A percentile compares a stretch with the other conserved stretches of the same genome.
Conservation (phyloP, 2,888 invertebrate species). For the Reticulitermes lucifugus region DNA sequence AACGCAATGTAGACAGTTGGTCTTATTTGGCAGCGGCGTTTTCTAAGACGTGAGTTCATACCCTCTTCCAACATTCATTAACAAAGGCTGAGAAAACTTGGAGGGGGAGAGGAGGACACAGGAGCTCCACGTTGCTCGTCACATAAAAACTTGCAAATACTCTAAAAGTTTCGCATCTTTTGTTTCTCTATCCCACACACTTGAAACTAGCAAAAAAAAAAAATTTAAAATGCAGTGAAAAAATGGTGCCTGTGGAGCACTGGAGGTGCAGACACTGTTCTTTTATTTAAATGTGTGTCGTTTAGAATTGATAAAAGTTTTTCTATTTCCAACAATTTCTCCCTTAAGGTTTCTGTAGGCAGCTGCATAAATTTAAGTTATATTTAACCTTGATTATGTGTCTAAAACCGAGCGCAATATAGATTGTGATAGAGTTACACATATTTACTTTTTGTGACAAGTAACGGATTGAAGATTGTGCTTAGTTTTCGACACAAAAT, state of each 20-base stretch:
- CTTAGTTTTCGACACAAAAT: too few relatives aligned
- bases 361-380: too few relatives aligned
- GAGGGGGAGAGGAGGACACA: background rate
- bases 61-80: conserved; percentile 4
- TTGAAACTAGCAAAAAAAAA: background rate
- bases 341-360: background rate
- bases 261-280: background rate
- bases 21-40: background rate
- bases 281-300: background rate
- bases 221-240: background rate
- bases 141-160: background rate
- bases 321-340: conserved; percentile 10
- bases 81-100: background rate
- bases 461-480: too few relatives aligned
- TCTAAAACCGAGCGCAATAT: too few relatives aligned
- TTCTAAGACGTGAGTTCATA: background rate
- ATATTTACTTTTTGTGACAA: too few relatives aligned
- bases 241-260: background rate
- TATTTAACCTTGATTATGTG: too few relatives aligned
- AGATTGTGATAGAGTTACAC: too few relatives aligned
- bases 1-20: background rate
- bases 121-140: background rate
- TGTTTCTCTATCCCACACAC: background rate
- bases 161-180: background rate
- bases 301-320: conserved; percentile 8